Percentiles rank a stretch among this genome's conserved stretches.
Evolutionary conservation across 1,140 invertebrate genomes (phyloP).

Genomic region (Pomacea maculata): DNA sequence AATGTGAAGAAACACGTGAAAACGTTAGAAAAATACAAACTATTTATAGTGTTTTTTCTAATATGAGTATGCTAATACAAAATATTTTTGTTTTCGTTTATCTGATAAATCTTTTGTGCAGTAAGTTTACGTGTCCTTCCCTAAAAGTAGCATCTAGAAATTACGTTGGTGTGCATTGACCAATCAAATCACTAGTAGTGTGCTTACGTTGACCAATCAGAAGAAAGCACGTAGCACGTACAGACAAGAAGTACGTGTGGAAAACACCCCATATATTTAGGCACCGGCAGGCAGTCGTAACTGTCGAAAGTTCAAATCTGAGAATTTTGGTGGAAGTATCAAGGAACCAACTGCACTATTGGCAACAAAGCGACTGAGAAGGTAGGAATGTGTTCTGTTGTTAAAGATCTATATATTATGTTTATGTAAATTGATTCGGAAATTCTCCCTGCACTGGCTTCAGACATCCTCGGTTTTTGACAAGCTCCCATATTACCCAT

Average conservation of each 20-base stretch:
- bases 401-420: not conserved
- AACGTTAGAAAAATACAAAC: not conserved
- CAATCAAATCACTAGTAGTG: conserved; percentile 22
- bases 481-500: too few species aligned
- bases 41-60: not conserved
- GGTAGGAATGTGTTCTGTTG: not conserved
- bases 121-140: conserved; percentile 29
- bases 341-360: not conserved
- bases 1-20: too few species aligned
- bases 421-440: not conserved
- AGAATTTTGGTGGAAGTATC: not conserved
- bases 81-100: not conserved
- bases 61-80: not conserved
- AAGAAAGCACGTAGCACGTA: conserved; percentile 26
- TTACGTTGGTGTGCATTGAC: conserved; percentile 3
- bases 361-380: not conserved
- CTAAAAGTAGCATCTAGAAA: conserved; percentile 9
- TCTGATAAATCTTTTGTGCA: conserved; percentile 1
- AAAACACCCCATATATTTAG: not conserved
- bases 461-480: too few species aligned
- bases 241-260: not conserved
- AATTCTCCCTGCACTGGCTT: too few species aligned
- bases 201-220: conserved; percentile 32
- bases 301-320: not conserved
- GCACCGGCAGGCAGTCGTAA: not conserved